Conservation (phyloP, 2,888 invertebrate species). For the Dasysyrphus albostriatus region DNA sequence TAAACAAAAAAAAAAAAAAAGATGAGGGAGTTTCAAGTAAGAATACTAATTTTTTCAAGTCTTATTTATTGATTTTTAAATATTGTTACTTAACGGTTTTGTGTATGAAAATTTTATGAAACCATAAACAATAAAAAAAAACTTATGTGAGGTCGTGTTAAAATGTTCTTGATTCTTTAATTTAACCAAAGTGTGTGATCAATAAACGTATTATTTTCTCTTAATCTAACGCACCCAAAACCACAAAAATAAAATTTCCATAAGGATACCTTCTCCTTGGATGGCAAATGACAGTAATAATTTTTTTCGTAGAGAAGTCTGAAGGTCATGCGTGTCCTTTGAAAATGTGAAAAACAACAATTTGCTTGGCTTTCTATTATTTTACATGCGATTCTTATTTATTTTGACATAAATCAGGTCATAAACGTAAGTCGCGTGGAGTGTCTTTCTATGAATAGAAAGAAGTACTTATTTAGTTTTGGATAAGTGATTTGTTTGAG, state of each 20-base stretch:
- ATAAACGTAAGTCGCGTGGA: slow-evolving; percentile 47
- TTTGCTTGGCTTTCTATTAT: slow-evolving; percentile 26
- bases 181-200: slow-evolving; percentile 54
- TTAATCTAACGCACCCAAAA: slow-evolving; percentile 21
- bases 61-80: slow-evolving; percentile 46
- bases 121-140: background rate
- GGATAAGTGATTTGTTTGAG: slow-evolving; percentile 25
- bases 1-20: slow-evolving; percentile 7
- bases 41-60: slow-evolving; percentile 24
- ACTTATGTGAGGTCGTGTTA: slow-evolving; percentile 4
- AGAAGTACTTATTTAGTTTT: slow-evolving; percentile 23
- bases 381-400: slow-evolving; percentile 54
- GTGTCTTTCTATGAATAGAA: slow-evolving; percentile 37
- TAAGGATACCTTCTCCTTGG: background rate
- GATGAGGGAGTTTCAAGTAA: slow-evolving; percentile 66
- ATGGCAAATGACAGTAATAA: slow-evolving; percentile 30
- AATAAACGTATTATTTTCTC: slow-evolving; percentile 36
- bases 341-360: slow-evolving; percentile 33
- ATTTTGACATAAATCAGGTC: slow-evolving; percentile 61
- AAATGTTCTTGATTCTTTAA: slow-evolving; percentile 12
- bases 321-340: slow-evolving; percentile 70
- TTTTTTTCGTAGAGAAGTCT: slow-evolving; percentile 35
- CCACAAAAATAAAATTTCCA: background rate
- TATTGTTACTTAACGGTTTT: slow-evolving; percentile 24
- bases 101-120: background rate